Evolutionary conservation across 2,113 vertebrate genomes (phyloP), one percentile per base, ranked within the genome.

Genomic region (Lepus americanus): DNA sequence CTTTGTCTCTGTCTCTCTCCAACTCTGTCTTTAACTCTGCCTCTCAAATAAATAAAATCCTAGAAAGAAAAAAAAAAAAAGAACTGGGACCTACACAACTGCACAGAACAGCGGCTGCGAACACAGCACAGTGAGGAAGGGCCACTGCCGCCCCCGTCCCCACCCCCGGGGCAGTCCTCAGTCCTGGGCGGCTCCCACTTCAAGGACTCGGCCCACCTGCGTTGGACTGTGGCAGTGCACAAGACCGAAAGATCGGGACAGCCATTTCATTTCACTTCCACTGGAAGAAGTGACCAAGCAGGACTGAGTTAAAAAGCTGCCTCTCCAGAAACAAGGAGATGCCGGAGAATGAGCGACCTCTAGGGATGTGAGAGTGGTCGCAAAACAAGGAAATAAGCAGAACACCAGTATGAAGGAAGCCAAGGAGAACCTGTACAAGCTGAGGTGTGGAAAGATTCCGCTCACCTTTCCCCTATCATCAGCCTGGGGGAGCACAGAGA

Each of bases 341-440:
- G 2, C 39, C 55, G 9, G 44, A 17, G 44, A 33, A 89, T 49
- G 2, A 19, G 69, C 44, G 61, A 72, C 36, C 25, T 78, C 25
- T 31, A 2, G 22, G 9, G 36, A 89, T 27, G 11, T 14, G 64
- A 44, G 44, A 69, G 13, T 1, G 13, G 29, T 83, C 81, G 82
- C 59, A 33, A 90, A 79, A 61, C 31, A 53, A 78, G 23, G 51
- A 44, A 72, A 89, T 49, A 76, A 89, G 12, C 5, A 77, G n/a
- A 66, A 89, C 77, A 25, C 6, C 64, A 61, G 31, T n/a, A 74
- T 5, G 36, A 67, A 44, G 4, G 19, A 76, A 79, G 27, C 51
- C 76, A 83, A 88, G 76, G 44, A 88, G 79, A 11, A 74, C 39
- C 29, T 79, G 87, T 39, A 87, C 82, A 74, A 89, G 76, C 33